Conservation (phyloP, 2,888 invertebrate genomes). For the Chloroclysta siterata region DNA sequence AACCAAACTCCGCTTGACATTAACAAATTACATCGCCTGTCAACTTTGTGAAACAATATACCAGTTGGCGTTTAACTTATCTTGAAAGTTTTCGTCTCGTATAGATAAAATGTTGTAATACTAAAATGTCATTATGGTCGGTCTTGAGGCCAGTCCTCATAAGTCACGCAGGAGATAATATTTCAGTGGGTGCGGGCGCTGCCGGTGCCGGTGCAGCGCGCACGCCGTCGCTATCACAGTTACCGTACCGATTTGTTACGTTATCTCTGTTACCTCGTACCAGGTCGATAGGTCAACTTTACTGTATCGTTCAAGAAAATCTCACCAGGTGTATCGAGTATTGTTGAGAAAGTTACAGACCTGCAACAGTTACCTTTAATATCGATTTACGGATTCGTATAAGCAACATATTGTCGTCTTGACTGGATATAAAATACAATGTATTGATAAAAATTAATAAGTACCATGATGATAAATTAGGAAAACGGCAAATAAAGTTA, state of each 20-base stretch:
- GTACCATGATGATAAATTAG: no score
- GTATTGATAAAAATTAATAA: no score
- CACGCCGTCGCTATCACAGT: constrained; percentile 65
- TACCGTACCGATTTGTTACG: constrained; percentile 77
- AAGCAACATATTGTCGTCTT: no score
- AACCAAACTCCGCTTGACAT: constrained; percentile 66
- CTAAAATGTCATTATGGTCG: constrained; percentile 83
- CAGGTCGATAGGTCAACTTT: constrained; percentile 78
- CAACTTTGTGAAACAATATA: constrained; percentile 83
- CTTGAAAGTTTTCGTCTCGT: constrained; percentile 79
- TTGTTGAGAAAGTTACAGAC: constrained; percentile 29
- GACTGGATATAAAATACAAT: no score
- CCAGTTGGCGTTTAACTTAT: constrained; percentile 83
- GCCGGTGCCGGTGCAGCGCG: constrained; percentile 19
- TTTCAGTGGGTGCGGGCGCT: constrained; percentile 64
- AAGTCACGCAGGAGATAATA: constrained; percentile 75
- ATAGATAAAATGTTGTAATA: constrained; percentile 83
- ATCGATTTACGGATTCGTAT: constrained; percentile 8
- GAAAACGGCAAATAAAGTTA: no score
- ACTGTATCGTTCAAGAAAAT: constrained; percentile 64
- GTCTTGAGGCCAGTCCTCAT: constrained; percentile 68
- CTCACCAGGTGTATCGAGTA: constrained; percentile 45
- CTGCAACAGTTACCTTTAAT: constrained; percentile 12
- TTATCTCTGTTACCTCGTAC: constrained; percentile 78
- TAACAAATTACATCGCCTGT: constrained; percentile 83